Conservation (phyloP, 2,113 vertebrate species). For the Eulemur macaco region DNA sequence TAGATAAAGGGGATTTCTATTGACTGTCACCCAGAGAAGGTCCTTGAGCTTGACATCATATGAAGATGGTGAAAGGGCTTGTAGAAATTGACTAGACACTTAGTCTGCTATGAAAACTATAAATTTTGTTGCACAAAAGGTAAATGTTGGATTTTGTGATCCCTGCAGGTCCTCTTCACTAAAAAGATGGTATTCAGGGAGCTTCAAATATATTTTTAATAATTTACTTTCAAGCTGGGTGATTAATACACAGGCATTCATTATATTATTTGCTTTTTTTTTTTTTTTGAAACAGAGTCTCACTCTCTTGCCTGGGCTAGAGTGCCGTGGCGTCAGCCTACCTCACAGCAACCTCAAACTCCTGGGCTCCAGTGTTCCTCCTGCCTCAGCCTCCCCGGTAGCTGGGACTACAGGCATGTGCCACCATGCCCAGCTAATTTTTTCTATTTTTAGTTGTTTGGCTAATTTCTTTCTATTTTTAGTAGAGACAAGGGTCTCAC, state of each 20-base stretch:
- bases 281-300: background rate
- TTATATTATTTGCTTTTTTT: background rate
- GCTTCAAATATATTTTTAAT: background rate
- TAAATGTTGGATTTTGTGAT: background rate
- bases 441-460: too few relatives aligned
- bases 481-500: too few relatives aligned
- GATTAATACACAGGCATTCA: background rate
- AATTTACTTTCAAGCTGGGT: background rate
- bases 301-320: too few relatives aligned
- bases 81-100: background rate
- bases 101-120: background rate
- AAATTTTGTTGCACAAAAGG: background rate
- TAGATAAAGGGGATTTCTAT: background rate
- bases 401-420: too few relatives aligned
- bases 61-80: background rate
- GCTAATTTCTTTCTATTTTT: too few relatives aligned
- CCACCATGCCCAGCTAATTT: too few relatives aligned
- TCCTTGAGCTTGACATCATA: slow-evolving; percentile 5
- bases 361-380: too few relatives aligned
- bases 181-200: background rate
- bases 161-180: background rate
- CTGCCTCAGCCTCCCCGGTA: too few relatives aligned
- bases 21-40: background rate
- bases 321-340: too few relatives aligned
- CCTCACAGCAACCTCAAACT: too few relatives aligned